A percentile compares a stretch with the other conserved stretches of the same genome.
Conservation (phyloP, 2,797 vertebrate species). For the Helicolenus hilgendorfi region DNA sequence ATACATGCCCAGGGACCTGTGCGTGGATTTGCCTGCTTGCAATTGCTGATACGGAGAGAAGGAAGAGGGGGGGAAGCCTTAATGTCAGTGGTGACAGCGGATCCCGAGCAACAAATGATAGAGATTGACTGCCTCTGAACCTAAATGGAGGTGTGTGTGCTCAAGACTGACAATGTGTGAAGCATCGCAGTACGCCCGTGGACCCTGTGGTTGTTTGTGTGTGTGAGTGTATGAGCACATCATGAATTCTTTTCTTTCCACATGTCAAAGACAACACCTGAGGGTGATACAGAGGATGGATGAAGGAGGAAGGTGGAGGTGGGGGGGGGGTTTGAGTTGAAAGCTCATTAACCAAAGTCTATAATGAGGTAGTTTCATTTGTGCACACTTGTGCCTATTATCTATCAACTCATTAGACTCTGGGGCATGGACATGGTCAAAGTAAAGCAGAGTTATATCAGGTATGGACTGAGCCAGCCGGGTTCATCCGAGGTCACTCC, state of each 20-base stretch:
- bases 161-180: constrained; percentile 28
- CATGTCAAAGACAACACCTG: constrained; percentile 25
- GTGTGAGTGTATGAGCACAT: neutral
- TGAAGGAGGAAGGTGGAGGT: neutral
- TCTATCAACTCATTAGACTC: constrained; percentile 53
- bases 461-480: neutral
- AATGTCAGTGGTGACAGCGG: constrained; percentile 39
- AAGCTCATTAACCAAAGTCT: constrained; percentile 72
- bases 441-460: constrained; percentile 27
- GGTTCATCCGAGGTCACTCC: constrained; percentile 31
- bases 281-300: constrained; percentile 8
- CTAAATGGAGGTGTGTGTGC: constrained; percentile 17
- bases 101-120: constrained; percentile 23
- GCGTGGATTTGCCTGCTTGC: constrained; percentile 20
- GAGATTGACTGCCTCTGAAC: constrained; percentile 41
- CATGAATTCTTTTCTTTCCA: constrained; percentile 18
- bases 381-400: constrained; percentile 51
- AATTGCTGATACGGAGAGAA: constrained; percentile 15
- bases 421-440: constrained; percentile 10
- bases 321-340: neutral
- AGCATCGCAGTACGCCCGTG: neutral
- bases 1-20: neutral
- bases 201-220: neutral
- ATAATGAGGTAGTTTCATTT: constrained; percentile 69
- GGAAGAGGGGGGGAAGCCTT: neutral